phyloP scores from a whole-genome alignment of 2,888 invertebrate species.

The Andricus curvator region DNA sequence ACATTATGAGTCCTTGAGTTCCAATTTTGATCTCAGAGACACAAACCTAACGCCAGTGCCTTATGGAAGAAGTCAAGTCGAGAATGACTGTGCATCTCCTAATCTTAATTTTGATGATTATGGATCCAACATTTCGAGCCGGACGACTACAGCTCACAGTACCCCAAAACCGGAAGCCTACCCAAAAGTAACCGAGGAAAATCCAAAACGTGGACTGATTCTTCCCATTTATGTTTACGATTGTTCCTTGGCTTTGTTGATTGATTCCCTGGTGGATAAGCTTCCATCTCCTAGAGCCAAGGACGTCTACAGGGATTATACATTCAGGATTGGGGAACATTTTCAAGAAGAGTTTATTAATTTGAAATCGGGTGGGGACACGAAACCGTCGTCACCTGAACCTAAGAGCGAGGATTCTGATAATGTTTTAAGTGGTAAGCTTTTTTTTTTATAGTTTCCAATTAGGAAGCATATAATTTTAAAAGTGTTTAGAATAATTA shows the following conservation, averaged over 20 bases:
- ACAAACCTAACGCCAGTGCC: constrained; percentile 47
- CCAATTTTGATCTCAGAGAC: constrained; percentile 50
- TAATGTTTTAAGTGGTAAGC: constrained; percentile 67
- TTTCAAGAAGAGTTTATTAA: constrained; percentile 72
- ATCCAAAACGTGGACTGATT: constrained; percentile 68
- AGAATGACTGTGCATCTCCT: constrained; percentile 51
- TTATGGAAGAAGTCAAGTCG: constrained; percentile 44
- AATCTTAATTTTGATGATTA: constrained; percentile 51
- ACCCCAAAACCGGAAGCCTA: constrained; percentile 47
- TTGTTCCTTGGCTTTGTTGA: constrained; percentile 82
- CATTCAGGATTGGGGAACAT: constrained; percentile 78
- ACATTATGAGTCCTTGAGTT: constrained; percentile 54
- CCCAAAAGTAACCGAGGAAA: constrained; percentile 53
- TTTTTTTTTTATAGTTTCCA: too few species aligned
- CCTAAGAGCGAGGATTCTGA: constrained; percentile 79
- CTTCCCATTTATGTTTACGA: constrained; percentile 85
- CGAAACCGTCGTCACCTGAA: constrained; percentile 77
- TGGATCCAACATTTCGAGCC: constrained; percentile 60
- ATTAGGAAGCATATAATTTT: too few species aligned
- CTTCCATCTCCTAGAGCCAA: constrained; percentile 71
- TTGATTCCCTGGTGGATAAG: constrained; percentile 80
- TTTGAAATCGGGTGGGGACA: constrained; percentile 75
- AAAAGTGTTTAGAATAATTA: too few species aligned
- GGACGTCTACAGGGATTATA: constrained; percentile 81
- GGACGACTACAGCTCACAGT: constrained; percentile 56